Conservation (phyloP, 2,888 invertebrate genomes). For the Apodemia duryi region DNA sequence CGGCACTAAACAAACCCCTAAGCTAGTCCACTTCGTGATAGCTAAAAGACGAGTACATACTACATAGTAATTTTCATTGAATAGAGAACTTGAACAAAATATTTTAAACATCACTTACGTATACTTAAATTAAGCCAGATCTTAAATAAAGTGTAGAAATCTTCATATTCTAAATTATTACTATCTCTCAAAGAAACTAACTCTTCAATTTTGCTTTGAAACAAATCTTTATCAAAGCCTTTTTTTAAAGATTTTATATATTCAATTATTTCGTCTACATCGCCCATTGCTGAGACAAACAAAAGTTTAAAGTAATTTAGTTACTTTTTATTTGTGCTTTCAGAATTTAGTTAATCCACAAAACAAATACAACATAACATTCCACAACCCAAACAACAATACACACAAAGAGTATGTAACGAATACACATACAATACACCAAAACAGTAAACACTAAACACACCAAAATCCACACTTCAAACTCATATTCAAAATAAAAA, state of each 20-base stretch:
- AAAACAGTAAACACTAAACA: too few relatives aligned
- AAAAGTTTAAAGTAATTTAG: too few relatives aligned
- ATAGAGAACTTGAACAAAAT: background rate
- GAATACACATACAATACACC: too few relatives aligned
- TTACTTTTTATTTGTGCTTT: too few relatives aligned
- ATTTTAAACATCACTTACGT: conserved; percentile 49
- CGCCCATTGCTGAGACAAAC: conserved; percentile 42
- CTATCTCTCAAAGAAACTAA: conserved; percentile 36
- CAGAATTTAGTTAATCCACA: too few relatives aligned
- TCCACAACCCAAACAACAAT: too few relatives aligned
- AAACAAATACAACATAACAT: too few relatives aligned
- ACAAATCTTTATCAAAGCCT: conserved; percentile 69
- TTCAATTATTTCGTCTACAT: conserved; percentile 63
- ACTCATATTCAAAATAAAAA: too few relatives aligned
- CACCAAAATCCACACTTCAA: too few relatives aligned
- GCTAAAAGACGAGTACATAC: conserved; percentile 45
- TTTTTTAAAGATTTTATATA: conserved; percentile 62
- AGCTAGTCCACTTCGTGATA: conserved; percentile 60
- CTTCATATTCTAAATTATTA: conserved; percentile 52
- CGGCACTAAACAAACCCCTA: conserved; percentile 65
- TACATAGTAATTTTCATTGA: background rate
- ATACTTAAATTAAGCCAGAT: conserved; percentile 71
- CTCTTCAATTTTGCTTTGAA: conserved; percentile 61
- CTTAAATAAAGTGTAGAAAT: conserved; percentile 65
- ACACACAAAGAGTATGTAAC: too few relatives aligned